These are phyloP conservation scores for Hippoglossus hippoglossus DNA, from an alignment of 2,797 vertebrate genomes.

Conservation along the genomic window DNA sequence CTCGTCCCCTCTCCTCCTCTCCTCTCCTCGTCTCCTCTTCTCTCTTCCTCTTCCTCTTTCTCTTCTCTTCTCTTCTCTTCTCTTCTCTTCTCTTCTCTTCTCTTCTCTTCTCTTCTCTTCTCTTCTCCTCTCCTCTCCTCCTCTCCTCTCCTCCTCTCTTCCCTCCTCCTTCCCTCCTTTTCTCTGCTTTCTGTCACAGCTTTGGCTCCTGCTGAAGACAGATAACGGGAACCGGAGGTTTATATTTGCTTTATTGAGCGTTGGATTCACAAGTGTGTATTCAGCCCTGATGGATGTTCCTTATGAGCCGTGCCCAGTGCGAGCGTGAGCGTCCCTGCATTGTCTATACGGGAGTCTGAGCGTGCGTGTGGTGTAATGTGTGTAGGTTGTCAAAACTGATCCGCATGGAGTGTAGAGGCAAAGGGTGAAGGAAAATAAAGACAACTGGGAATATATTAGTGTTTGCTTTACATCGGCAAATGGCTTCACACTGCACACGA, in stretches of 20 bases:
- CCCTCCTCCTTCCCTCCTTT: slow-evolving; percentile 1
- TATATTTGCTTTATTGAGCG: slow-evolving; percentile 82
- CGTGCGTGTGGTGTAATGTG: slow-evolving; percentile 38
- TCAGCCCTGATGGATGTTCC: slow-evolving; percentile 74
- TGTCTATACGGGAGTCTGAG: slow-evolving; percentile 17
- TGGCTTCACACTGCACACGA: slow-evolving; percentile 19
- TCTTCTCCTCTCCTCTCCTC: neutral
- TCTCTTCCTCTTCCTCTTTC: too few relatives aligned
- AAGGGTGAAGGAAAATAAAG: slow-evolving; percentile 46
- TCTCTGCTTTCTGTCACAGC: slow-evolving; percentile 53
- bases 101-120: slow-evolving; percentile 15
- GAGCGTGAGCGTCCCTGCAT: neutral
- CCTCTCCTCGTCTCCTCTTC: too few relatives aligned
- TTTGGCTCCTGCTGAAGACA: slow-evolving; percentile 74
- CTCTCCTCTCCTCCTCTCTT: neutral
- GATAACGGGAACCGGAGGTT: slow-evolving; percentile 75
- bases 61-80: too few relatives aligned
- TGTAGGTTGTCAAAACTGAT: slow-evolving; percentile 59
- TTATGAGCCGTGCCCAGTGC: slow-evolving; percentile 54
- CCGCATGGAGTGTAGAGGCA: slow-evolving; percentile 43
- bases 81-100: neutral
- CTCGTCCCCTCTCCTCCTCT: too few relatives aligned
- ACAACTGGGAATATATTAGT: slow-evolving; percentile 36
- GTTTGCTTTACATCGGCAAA: slow-evolving; percentile 49
- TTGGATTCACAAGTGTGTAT: slow-evolving; percentile 74